These are phyloP conservation scores for Drosophila navojoa DNA, from an alignment of 1,140 invertebrate species.

Conservation along the genomic window DNA sequence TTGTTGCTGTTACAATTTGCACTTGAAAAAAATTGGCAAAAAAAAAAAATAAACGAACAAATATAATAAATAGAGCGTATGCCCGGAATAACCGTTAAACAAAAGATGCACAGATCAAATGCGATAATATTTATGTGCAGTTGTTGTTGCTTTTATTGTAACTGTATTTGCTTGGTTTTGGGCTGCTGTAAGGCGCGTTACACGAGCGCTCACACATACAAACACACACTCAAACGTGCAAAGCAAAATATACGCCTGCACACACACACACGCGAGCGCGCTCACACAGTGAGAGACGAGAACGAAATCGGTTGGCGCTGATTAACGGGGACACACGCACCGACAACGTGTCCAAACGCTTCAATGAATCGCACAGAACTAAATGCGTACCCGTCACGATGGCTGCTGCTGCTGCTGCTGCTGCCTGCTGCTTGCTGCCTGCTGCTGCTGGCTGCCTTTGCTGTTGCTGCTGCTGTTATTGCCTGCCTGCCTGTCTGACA, in stretches of 20 bases:
- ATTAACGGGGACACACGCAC: constrained; percentile 37
- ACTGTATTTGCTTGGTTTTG: constrained; percentile 9
- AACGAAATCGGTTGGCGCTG: constrained; percentile 27
- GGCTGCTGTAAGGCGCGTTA: constrained; percentile 29
- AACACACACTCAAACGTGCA: constrained; percentile 5
- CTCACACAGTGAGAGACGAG: constrained; percentile 14
- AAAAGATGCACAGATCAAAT: constrained; percentile 17
- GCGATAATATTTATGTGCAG: constrained; percentile 42
- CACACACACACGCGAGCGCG: constrained; percentile 18
- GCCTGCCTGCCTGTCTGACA: constrained; percentile 18
- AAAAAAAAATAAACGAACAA: constrained; percentile 13
- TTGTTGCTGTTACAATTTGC: constrained; percentile 37
- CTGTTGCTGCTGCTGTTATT: constrained; percentile 10
- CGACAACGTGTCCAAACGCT: constrained; percentile 68
- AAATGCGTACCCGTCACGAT: constrained; percentile 43
- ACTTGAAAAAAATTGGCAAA: constrained; percentile 72
- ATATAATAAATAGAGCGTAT: not conserved
- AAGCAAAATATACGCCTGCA: constrained; percentile 16
- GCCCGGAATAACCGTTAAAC: constrained; percentile 7
- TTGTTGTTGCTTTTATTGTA: constrained; percentile 19
- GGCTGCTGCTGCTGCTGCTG: constrained; percentile 24
- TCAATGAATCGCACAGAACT: constrained; percentile 75
- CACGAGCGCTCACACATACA: constrained; percentile 17
- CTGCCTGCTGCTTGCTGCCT: constrained; percentile 11
- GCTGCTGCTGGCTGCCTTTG: constrained; percentile 7